Evolutionary conservation across 2,888 invertebrate genomes (phyloP).

Genomic region (Phaonia tiefii): DNA sequence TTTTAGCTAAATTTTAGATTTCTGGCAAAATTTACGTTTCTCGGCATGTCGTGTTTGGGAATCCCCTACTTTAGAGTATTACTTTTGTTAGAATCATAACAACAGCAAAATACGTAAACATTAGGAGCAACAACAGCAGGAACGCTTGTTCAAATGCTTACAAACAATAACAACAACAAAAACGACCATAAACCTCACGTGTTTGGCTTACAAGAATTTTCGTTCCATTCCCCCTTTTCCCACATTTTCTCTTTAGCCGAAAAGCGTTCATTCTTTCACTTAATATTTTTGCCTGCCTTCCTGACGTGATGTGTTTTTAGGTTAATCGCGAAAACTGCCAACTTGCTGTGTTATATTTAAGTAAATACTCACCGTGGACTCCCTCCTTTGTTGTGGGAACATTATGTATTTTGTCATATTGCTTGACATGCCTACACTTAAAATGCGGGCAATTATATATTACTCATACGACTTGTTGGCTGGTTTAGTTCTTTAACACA

Average conservation of each 20-base stretch:
- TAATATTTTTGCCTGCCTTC: background rate
- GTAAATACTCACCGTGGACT: too few species aligned
- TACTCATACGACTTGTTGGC: background rate
- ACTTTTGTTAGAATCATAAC: background rate
- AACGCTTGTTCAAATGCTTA: background rate
- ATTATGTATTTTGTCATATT: slow-evolving; percentile 16
- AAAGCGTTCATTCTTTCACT: slow-evolving; percentile 23
- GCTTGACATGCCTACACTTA: slow-evolving; percentile 30
- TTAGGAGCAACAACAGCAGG: background rate
- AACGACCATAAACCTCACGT: slow-evolving; percentile 29
- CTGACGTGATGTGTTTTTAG: background rate
- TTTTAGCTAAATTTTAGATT: too few species aligned
- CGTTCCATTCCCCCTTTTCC: slow-evolving; percentile 18
- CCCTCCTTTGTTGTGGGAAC: background rate
- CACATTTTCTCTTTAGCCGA: background rate
- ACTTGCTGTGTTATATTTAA: too few species aligned
- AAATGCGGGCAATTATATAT: slow-evolving; percentile 19
- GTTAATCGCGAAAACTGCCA: slow-evolving; percentile 24
- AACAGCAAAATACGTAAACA: too few species aligned
- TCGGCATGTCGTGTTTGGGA: too few species aligned
- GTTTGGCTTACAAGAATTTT: slow-evolving; percentile 41
- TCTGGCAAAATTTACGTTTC: too few species aligned
- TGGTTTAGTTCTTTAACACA: too few species aligned
- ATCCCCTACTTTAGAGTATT: background rate
- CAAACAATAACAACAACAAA: background rate